These are phyloP conservation scores for Bufo bufo DNA, from an alignment of 2,113 vertebrate species.

Conservation along the genomic window DNA sequence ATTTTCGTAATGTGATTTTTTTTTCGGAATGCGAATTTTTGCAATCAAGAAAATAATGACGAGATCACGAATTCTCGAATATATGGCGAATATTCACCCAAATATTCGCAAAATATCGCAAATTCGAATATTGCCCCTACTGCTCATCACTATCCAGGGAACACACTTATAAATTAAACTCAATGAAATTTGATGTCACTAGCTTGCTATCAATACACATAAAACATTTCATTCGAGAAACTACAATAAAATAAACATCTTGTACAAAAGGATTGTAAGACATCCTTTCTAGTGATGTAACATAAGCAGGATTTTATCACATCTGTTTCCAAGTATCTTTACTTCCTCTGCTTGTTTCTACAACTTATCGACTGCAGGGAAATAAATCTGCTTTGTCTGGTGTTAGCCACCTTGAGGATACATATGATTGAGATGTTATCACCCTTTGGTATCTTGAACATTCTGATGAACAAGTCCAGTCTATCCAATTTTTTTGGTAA, in stretches of 20 bases:
- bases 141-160: no score
- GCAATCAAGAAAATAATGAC: no score
- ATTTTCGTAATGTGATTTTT: no score
- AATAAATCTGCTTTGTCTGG: constrained; percentile 28
- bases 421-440: constrained; percentile 29
- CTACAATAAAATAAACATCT: background rate
- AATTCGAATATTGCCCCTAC: no score
- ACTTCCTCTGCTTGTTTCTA: background rate
- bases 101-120: no score
- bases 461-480: constrained; percentile 16
- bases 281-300: background rate
- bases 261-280: background rate
- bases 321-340: background rate
- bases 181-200: background rate
- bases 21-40: no score
- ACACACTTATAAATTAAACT: background rate
- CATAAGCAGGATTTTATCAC: background rate
- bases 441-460: background rate
- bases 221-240: background rate
- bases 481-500: constrained; percentile 3
- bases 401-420: constrained; percentile 26
- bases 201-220: background rate
- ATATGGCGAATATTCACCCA: no score
- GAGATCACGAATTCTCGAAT: no score
- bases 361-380: background rate